Evolutionary conservation across 1,140 invertebrate species (phyloP).

Genomic region (Temnothorax curvispinosus): DNA sequence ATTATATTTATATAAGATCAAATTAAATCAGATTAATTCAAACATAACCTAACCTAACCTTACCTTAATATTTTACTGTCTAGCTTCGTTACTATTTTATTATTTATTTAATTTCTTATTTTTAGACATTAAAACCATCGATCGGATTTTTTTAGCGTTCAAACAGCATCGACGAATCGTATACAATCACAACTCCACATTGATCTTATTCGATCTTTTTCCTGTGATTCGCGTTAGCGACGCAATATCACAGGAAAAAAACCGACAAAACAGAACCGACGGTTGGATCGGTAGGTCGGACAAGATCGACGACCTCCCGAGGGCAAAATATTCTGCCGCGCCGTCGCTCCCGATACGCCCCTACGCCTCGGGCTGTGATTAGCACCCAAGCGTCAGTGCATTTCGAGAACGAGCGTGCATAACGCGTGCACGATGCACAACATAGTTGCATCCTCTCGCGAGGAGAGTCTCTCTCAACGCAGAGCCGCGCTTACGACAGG

Average conservation of each 20-base stretch:
- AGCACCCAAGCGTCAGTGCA: constrained; percentile 54
- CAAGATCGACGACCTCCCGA: constrained; percentile 48
- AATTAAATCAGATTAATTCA: too few relatives aligned
- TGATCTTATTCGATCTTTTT: neutral
- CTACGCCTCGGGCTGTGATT: constrained; percentile 52
- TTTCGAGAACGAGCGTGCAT: constrained; percentile 62
- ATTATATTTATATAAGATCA: neutral
- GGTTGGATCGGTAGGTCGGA: constrained; percentile 25
- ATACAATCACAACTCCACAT: neutral
- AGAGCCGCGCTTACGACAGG: neutral
- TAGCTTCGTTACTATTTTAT: neutral
- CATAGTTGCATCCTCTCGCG: constrained; percentile 34
- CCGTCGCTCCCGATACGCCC: constrained; percentile 63
- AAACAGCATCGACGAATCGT: neutral
- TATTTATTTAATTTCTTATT: too few relatives aligned
- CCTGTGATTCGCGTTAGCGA: too few relatives aligned
- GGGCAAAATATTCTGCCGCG: constrained; percentile 43
- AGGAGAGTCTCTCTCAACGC: neutral
- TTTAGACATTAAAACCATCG: too few relatives aligned
- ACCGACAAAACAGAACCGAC: neutral
- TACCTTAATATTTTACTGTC: neutral
- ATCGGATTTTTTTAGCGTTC: neutral
- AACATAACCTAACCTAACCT: too few relatives aligned
- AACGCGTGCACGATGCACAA: constrained; percentile 28
- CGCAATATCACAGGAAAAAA: neutral